Evolutionary conservation across 2,113 vertebrate genomes (phyloP).

Genomic region (Lampris megalopsis): DNA sequence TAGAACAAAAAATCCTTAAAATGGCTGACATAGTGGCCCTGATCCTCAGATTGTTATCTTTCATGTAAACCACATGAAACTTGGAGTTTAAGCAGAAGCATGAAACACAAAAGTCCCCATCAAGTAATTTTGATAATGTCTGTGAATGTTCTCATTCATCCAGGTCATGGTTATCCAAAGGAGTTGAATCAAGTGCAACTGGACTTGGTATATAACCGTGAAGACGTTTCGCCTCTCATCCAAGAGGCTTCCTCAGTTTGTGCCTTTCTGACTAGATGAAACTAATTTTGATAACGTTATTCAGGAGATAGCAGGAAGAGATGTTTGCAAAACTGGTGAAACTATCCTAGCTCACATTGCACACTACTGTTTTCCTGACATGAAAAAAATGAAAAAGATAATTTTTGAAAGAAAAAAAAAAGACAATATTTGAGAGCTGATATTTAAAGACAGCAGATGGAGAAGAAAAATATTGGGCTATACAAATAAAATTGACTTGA

Average conservation of each 20-base stretch:
- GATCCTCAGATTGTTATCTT: constrained; percentile 39
- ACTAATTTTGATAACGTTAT: constrained; percentile 14
- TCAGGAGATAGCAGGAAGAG: constrained; percentile 48
- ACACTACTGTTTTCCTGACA: not conserved
- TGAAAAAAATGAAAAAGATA: too few relatives aligned
- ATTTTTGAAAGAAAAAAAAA: too few relatives aligned
- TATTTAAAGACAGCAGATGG: not conserved
- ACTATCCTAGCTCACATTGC: not conserved
- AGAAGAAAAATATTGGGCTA: too few relatives aligned
- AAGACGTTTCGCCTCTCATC: too few relatives aligned
- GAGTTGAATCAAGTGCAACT: too few relatives aligned
- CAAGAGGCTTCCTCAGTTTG: too few relatives aligned
- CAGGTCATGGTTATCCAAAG: too few relatives aligned
- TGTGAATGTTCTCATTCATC: too few relatives aligned
- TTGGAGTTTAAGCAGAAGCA: constrained; percentile 34
- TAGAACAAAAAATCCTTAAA: constrained; percentile 41
- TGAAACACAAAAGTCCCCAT: constrained; percentile 35
- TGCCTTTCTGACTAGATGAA: too few relatives aligned
- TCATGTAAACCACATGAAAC: constrained; percentile 60
- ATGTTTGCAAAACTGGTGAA: constrained; percentile 14
- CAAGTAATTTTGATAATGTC: not conserved
- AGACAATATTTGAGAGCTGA: not conserved
- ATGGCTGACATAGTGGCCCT: constrained; percentile 18
- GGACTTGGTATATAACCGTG: too few relatives aligned
- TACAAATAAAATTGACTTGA: too few relatives aligned